Percentiles rank a stretch among this genome's conserved stretches.
Evolutionary conservation across 2,797 vertebrate species (phyloP).

Genomic region (Enteromius afrohamiltoni): DNA sequence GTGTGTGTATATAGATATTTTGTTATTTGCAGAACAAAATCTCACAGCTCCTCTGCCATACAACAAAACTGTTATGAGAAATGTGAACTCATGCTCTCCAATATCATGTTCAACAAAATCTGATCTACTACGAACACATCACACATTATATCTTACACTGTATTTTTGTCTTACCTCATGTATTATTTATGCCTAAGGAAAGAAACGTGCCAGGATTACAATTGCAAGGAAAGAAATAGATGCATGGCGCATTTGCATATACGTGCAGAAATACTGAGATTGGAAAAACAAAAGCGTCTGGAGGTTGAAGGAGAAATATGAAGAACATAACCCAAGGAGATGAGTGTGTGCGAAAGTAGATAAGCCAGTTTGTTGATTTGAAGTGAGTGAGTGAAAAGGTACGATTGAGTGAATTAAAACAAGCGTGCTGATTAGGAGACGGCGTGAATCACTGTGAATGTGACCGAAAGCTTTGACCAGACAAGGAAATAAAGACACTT

Average conservation of each 20-base stretch:
- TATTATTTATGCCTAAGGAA: conserved; percentile 9
- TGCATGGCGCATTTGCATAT: neutral
- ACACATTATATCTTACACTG: neutral
- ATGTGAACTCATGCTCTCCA: neutral
- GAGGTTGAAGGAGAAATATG: neutral
- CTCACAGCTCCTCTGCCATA: neutral
- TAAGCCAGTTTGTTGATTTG: conserved; percentile 12
- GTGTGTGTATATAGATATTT: neutral
- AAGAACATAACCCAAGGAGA: neutral
- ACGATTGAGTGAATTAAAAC: conserved; percentile 13
- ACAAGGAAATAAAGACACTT: conserved; percentile 26
- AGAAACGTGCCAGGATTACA: neutral
- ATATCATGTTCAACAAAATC: neutral
- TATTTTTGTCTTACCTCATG: neutral
- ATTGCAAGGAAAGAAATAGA: conserved; percentile 1
- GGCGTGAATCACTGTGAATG: neutral
- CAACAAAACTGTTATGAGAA: neutral
- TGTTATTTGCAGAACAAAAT: neutral
- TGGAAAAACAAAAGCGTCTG: conserved; percentile 4
- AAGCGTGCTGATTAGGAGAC: neutral
- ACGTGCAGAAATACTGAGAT: neutral
- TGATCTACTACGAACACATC: neutral
- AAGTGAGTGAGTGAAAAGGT: conserved; percentile 19
- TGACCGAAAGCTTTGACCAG: conserved; percentile 36
- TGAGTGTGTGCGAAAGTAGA: conserved; percentile 4